Evolutionary conservation across 1,140 invertebrate genomes (phyloP).

Genomic region (Drosophila yakuba): DNA sequence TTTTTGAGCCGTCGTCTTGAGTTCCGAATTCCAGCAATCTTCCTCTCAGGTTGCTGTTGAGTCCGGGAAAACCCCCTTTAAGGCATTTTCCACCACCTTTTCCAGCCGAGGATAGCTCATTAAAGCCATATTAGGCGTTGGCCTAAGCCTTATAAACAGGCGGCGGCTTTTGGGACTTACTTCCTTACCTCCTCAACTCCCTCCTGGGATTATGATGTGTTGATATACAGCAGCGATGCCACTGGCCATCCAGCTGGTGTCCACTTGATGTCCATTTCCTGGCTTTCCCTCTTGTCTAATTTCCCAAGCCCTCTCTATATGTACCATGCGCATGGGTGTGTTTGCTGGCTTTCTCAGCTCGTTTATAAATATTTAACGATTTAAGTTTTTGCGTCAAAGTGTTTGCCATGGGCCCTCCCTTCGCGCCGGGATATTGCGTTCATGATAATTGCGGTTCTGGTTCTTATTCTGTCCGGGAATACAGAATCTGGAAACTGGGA

Average conservation of each 20-base stretch:
- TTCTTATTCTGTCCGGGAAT: constrained; percentile 7
- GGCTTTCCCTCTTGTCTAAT: constrained; percentile 47
- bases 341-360: constrained; percentile 30
- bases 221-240: constrained; percentile 56
- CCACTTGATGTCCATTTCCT: constrained; percentile 44
- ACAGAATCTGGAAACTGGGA: constrained; percentile 1
- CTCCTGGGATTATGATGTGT: constrained; percentile 73
- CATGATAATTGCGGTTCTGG: constrained; percentile 78
- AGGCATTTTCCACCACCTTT: neutral
- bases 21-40: neutral
- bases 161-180: constrained; percentile 25
- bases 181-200: neutral
- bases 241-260: constrained; percentile 47
- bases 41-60: neutral
- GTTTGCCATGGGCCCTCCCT: constrained; percentile 38
- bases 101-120: constrained; percentile 55
- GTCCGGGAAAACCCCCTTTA: constrained; percentile 21
- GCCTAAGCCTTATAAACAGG: constrained; percentile 50
- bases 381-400: constrained; percentile 65
- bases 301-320: constrained; percentile 15
- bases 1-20: neutral
- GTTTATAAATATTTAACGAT: constrained; percentile 78
- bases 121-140: constrained; percentile 66
- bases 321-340: neutral
- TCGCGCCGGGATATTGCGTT: constrained; percentile 58